Evolutionary conservation across 2,888 invertebrate genomes (phyloP), one percentile per base, ranked within the genome.

Genomic region (Salpingus planirostris): DNA sequence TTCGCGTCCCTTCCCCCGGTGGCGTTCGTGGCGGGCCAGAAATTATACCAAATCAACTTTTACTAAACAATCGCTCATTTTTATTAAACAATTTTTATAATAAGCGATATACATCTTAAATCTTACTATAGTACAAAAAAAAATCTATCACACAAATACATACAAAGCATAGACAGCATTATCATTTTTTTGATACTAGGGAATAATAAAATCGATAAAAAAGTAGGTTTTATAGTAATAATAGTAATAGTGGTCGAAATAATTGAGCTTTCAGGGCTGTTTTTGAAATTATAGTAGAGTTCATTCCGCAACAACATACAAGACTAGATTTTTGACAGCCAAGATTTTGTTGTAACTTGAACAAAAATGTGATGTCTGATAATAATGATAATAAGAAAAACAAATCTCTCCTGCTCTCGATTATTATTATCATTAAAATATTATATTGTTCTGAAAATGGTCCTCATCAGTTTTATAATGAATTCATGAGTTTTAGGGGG

Each of bases 101-200:
- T 48, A 50, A 55, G 67, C 68, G 64, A 67, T 69, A n/a, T n/a
- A 69, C 66, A 68, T 53, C 42, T 47, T 44, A 62, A 57, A 54
- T 57, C 71, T 71, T 69, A 71, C 69, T 73, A 73, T 71, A 64
- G 68, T 73, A 73, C 71, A 73, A 74, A 73, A 72, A 69, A 70
- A 71, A 71, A 71, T 67, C 59, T 64, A 63, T 63, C 61, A 64
- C 62, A 64, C 60, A 60, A 58, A 59, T 60, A 62, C 62, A 63
- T 62, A 64, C 62, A 59, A 57, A 62, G 59, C 55, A 57, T 57
- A 44, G 42, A 55, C 44, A 53, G 49, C 51, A 49, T 52, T 29
- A 38, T 28, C 29, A 25, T 36, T 27, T 25, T 22, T 33, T 33
- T 31, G 18, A 13, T 24, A 33, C 5, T 24, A 7, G 24, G 14